Base-by-base conservation (phyloP, 2,113 vertebrate genomes). In the Rhodinocichla rosea region DNA sequence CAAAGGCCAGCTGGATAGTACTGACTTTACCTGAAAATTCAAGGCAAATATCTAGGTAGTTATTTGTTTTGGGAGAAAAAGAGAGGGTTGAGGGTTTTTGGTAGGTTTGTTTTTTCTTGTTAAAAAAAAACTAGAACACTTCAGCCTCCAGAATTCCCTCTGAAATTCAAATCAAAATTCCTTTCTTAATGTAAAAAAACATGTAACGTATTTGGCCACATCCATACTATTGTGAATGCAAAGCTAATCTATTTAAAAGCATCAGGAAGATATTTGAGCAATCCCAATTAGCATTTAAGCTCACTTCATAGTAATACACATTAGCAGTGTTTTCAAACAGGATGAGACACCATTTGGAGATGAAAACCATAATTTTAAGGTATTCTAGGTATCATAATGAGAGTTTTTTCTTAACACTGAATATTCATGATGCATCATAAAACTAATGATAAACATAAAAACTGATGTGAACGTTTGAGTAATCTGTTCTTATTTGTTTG, bases 361-460 rank as follows among this genome's bases (percentile, higher is more conserved):
- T 87, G 55, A 68, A 97, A 97, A 98, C 91, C 90, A 91, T 94
- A 82, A 76, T 97, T 98, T 95, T 97, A 97, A 97, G 95, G 81
- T 97, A 97, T 98, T 97, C 93, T 96, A 98, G 98, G 98, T 98
- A 98, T 90, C 95, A 95, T 94, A 97, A 98, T 95, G 93, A 95
- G 74, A 92, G 68, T 56, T 97, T 97, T 94, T 97, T 95, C 96
- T 95, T 97, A 95, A 94, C 82, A 91, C 39, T 98, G 98, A 98
- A 98, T 98, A 98, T 98, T 98, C 98, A 98, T 98, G 98, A 97
- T 95, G 87, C 39, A 94, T 95, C 97, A 98, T 98, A 98, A 98
- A 98, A 98, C 96, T 98, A 98, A 98, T 98, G 97, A 98, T 98
- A 98, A 98, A 97, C 98, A 98, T 98, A 98, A 98, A 98, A 98